phyloP scores from a whole-genome alignment of 2,113 vertebrate species.

The Crotophaga sulcirostris region DNA sequence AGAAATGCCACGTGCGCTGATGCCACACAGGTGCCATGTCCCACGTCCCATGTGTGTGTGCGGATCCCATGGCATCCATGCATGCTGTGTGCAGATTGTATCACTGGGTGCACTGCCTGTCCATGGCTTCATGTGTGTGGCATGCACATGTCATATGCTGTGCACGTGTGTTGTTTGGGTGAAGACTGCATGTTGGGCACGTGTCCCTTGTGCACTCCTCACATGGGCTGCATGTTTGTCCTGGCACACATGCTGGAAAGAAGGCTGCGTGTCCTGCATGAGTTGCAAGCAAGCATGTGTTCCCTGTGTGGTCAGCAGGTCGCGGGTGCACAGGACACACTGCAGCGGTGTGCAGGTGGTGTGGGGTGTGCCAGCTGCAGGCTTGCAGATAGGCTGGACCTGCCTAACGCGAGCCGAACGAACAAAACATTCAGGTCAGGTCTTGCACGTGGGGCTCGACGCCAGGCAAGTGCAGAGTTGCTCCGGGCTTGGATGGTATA shows the following conservation, averaged over 20 bases:
- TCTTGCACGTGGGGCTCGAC: conserved; percentile 99
- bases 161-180: rapidly evolving
- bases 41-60: not conserved
- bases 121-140: rapidly evolving
- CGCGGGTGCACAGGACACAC: not conserved
- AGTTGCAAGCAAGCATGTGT: rapidly evolving
- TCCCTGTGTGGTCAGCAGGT: not conserved
- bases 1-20: not conserved
- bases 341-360: rapidly evolving
- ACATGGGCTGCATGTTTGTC: rapidly evolving
- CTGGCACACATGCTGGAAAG: rapidly evolving
- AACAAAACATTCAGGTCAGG: conserved; percentile 99
- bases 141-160: rapidly evolving
- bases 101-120: not conserved
- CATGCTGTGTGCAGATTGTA: not conserved
- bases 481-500: not conserved
- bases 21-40: not conserved
- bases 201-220: rapidly evolving
- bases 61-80: rapidly evolving
- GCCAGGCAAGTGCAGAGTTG: conserved; percentile 91
- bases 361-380: not conserved
- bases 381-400: conserved; percentile 85
- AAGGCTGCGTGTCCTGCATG: rapidly evolving
- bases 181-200: rapidly evolving
- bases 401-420: conserved; percentile 99